Percentiles rank a stretch among this genome's conserved stretches.
Conservation (phyloP, 2,797 vertebrate species). For the Allobates femoralis region DNA sequence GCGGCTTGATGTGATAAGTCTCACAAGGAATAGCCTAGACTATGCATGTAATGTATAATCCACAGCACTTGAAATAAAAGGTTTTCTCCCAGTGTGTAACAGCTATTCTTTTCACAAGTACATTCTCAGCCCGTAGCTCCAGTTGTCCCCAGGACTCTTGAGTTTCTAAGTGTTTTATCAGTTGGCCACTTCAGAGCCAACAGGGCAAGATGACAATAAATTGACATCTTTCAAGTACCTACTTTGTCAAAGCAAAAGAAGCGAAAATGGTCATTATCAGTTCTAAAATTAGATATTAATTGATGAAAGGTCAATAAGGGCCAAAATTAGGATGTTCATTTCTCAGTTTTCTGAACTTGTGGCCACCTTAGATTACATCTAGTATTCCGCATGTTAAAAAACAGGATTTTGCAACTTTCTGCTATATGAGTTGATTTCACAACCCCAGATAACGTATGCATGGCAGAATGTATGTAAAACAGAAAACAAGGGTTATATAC, state of each 20-base stretch:
- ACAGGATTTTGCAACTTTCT: not conserved
- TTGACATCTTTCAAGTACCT: constrained; percentile 42
- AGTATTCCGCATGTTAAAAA: not conserved
- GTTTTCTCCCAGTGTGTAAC: not conserved
- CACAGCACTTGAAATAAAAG: constrained; percentile 53
- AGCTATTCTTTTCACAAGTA: not conserved
- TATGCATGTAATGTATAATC: constrained; percentile 52
- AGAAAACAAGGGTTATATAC: too few species aligned
- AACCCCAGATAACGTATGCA: too few species aligned
- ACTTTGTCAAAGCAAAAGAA: constrained; percentile 36
- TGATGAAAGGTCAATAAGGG: not conserved
- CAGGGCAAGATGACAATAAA: constrained; percentile 49
- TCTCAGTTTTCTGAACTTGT: not conserved
- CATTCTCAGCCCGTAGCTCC: constrained; percentile 6
- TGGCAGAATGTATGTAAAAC: too few species aligned
- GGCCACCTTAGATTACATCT: not conserved
- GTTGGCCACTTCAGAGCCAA: constrained; percentile 51
- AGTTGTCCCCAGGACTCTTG: constrained; percentile 38
- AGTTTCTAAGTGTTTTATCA: constrained; percentile 57
- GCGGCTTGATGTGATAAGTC: constrained; percentile 55
- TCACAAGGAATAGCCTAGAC: constrained; percentile 2
- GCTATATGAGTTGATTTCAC: too few species aligned
- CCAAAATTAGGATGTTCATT: not conserved
- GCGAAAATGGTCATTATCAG: not conserved
- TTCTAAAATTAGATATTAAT: not conserved